Evolutionary conservation across 1,140 invertebrate genomes (phyloP).

Genomic region (Spodoptera frugiperda): DNA sequence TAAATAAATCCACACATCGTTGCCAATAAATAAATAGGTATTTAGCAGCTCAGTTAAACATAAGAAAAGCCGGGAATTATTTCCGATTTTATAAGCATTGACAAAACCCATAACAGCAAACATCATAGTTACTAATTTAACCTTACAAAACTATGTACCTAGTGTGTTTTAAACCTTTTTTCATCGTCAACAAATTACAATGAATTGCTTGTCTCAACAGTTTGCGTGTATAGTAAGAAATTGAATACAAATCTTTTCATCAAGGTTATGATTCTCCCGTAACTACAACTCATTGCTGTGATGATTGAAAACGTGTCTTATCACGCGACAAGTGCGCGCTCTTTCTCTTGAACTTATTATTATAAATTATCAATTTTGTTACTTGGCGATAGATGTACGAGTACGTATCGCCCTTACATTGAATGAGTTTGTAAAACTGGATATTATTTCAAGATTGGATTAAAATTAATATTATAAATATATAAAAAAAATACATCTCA

Average conservation of each 20-base stretch:
- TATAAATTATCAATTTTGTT: conserved; percentile 29
- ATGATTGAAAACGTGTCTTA: conserved; percentile 84
- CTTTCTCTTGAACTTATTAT: conserved; percentile 28
- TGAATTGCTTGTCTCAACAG: neutral
- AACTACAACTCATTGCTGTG: conserved; percentile 57
- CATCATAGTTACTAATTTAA: no score
- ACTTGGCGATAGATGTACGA: no score
- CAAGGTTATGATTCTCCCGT: conserved; percentile 57
- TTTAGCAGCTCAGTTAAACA: no score
- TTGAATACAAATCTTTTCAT: conserved; percentile 26
- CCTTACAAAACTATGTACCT: no score
- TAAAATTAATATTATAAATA: no score
- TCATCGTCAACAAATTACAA: neutral
- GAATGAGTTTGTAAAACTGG: no score
- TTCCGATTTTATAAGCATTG: neutral
- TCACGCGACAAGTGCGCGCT: conserved; percentile 60
- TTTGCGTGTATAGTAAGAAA: neutral
- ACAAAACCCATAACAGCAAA: no score
- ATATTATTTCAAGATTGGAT: no score
- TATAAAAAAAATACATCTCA: no score
- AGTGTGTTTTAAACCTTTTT: neutral
- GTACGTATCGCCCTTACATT: no score
- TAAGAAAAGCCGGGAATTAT: neutral
- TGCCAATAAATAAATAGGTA: no score
- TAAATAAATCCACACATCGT: no score